Conservation (phyloP, 2,888 invertebrate genomes). For the Neelides folsomi region DNA sequence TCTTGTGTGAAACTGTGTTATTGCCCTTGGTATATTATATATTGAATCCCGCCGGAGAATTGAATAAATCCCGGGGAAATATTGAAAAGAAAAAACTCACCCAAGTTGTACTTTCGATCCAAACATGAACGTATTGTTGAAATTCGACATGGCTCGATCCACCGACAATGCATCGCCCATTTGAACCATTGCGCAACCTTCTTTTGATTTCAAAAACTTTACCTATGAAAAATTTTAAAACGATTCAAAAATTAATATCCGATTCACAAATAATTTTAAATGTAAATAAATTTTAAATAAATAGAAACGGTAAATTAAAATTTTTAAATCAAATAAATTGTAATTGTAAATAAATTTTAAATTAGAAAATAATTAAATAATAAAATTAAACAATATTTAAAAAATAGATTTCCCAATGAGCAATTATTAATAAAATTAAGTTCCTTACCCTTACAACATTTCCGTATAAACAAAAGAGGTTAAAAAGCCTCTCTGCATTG, state of each 20-base stretch:
- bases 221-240: slow-evolving; percentile 44
- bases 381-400: neutral
- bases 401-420: too few species aligned
- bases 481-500: slow-evolving; percentile 92
- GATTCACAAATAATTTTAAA: neutral
- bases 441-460: slow-evolving; percentile 82
- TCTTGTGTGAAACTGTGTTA: too few species aligned
- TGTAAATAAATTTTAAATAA: too few species aligned
- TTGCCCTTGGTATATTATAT: too few species aligned
- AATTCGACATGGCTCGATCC: slow-evolving; percentile 84
- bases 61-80: neutral
- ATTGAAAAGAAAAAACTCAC: slow-evolving; percentile 38
- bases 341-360: neutral
- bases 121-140: slow-evolving; percentile 78
- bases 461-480: slow-evolving; percentile 95
- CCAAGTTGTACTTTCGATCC: slow-evolving; percentile 59
- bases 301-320: neutral
- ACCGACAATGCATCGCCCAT: slow-evolving; percentile 93
- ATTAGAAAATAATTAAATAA: neutral
- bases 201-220: slow-evolving; percentile 95
- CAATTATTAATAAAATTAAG: neutral
- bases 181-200: slow-evolving; percentile 98
- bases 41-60: neutral
- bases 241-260: too few species aligned
- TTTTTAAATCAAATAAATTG: neutral